A percentile compares a stretch with the other conserved stretches of the same genome.
phyloP scores from a whole-genome alignment of 2,797 vertebrate genomes.

The Cuniculus paca region DNA sequence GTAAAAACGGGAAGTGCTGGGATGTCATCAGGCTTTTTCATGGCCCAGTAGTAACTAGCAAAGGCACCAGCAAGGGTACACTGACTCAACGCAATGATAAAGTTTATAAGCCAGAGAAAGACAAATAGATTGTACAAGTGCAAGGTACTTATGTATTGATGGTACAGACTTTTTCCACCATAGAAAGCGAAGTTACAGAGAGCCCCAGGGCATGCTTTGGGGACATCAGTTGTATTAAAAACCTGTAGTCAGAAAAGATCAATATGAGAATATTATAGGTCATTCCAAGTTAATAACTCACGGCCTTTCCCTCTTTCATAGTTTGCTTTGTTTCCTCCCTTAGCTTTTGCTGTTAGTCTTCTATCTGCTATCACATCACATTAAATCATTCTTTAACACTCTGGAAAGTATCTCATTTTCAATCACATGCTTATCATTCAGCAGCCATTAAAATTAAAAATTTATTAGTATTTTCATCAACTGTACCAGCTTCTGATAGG shows the following conservation, averaged over 20 bases:
- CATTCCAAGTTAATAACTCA: neutral
- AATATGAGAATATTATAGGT: neutral
- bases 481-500: neutral
- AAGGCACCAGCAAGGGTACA: constrained; percentile 98
- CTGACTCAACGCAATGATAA: constrained; percentile 96
- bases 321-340: neutral
- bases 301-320: neutral
- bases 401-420: neutral
- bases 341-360: neutral
- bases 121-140: constrained; percentile 96
- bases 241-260: constrained; percentile 88
- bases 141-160: constrained; percentile 94
- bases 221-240: constrained; percentile 93
- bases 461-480: neutral
- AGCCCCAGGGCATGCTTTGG: constrained; percentile 92
- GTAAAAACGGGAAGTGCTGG: constrained; percentile 94
- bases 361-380: neutral
- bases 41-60: constrained; percentile 98
- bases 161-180: constrained; percentile 94
- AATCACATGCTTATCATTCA: neutral
- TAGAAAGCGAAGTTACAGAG: constrained; percentile 97
- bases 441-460: neutral
- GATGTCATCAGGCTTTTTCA: constrained; percentile 95
- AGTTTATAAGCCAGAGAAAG: constrained; percentile 98
- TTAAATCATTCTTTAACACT: constrained; percentile 4